A percentile compares a stretch with the other conserved stretches of the same genome.
phyloP scores from a whole-genome alignment of 2,888 invertebrate species.

The Cancer borealis region DNA sequence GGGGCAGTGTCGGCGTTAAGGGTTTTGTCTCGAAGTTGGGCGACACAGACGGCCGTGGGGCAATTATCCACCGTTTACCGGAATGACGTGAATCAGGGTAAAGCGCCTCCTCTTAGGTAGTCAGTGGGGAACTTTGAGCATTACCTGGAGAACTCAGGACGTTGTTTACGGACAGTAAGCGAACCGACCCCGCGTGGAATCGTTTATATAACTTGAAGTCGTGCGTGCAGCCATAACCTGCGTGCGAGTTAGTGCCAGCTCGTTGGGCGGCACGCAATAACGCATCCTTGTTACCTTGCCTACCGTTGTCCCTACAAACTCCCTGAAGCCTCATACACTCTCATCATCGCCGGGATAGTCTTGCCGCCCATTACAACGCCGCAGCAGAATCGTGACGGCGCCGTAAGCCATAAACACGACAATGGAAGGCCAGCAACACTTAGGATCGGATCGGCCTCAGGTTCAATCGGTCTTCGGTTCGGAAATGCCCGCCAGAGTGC shows the following conservation, averaged over 20 bases:
- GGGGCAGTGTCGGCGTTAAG: background rate
- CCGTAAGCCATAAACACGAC: background rate
- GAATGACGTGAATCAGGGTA: background rate
- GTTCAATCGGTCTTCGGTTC: background rate
- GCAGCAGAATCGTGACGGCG: background rate
- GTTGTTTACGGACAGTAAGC: background rate
- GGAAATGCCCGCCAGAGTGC: background rate
- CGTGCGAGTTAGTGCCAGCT: background rate
- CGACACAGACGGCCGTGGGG: background rate
- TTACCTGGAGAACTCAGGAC: background rate
- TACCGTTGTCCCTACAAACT: background rate
- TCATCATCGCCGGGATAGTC: background rate
- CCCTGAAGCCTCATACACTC: background rate
- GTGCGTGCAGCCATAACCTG: background rate
- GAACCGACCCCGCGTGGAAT: background rate
- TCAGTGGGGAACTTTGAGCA: background rate
- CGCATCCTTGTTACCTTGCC: background rate
- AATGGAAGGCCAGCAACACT: background rate
- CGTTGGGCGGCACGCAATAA: background rate
- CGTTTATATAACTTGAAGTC: background rate
- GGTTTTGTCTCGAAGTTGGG: background rate
- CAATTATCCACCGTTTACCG: constrained; percentile 34
- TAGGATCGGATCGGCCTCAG: background rate
- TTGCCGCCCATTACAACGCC: background rate
- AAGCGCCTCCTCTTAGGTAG: background rate